Evolutionary conservation across 92 coral and sea anemone genomes (phyloP).

Genomic region (Umimayanthus kanabou): DNA sequence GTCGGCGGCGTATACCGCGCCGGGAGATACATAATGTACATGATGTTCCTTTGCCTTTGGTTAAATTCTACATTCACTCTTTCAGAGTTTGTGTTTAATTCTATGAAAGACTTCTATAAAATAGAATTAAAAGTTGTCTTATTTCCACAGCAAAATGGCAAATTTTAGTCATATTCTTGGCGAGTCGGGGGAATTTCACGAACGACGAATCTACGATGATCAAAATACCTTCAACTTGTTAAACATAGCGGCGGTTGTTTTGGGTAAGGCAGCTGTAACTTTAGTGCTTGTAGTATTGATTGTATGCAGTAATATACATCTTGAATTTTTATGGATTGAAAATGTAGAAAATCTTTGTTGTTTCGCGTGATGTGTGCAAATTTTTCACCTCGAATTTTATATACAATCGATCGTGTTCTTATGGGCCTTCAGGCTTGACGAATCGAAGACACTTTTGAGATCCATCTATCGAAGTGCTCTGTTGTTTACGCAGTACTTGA

Average conservation of each 20-base stretch:
- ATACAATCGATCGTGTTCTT: background rate
- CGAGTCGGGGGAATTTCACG: conserved; percentile 82
- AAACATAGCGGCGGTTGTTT: conserved; percentile 79
- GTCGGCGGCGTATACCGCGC: background rate
- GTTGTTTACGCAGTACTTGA: background rate
- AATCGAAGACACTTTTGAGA: too few species aligned
- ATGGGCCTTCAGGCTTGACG: too few species aligned
- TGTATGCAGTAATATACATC: background rate
- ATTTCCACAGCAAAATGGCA: conserved; percentile 72
- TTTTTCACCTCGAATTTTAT: background rate
- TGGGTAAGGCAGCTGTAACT: conserved; percentile 68
- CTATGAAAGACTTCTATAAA: background rate
- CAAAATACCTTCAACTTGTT: conserved; percentile 86
- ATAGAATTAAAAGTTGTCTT: too few species aligned
- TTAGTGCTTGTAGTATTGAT: background rate
- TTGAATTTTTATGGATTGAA: background rate
- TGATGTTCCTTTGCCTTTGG: background rate
- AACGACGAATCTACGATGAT: conserved; percentile 94
- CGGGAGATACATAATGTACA: background rate
- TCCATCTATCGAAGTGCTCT: background rate
- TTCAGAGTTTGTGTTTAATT: conserved; percentile 6
- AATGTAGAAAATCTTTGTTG: background rate
- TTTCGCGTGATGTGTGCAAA: background rate
- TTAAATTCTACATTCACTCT: background rate
- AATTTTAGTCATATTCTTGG: conserved; percentile 72